These are phyloP conservation scores for Engystomops pustulosus DNA, from an alignment of 2,113 vertebrate genomes.

Conservation along the genomic window DNA sequence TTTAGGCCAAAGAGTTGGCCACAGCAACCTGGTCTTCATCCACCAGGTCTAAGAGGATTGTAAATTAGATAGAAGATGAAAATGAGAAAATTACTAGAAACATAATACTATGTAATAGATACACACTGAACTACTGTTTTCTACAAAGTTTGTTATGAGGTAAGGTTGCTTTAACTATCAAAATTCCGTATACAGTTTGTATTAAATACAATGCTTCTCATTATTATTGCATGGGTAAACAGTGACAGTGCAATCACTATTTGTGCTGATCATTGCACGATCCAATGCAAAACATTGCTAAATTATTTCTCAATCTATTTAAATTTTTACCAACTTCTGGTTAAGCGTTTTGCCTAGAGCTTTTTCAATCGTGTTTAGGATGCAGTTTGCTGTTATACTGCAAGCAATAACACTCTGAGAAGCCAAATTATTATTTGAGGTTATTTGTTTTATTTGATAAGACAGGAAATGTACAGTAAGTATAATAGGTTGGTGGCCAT, in stretches of 20 bases:
- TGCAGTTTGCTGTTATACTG: not conserved
- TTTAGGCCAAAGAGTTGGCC: too few relatives aligned
- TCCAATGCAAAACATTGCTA: not conserved
- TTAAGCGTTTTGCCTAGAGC: not conserved
- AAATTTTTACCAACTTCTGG: not conserved
- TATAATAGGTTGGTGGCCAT: too few relatives aligned
- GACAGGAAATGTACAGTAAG: not conserved
- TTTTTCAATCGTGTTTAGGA: not conserved
- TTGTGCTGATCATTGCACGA: slow-evolving; percentile 22
- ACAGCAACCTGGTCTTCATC: too few relatives aligned
- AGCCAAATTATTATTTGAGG: not conserved
- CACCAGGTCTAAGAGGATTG: too few relatives aligned
- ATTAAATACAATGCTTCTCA: not conserved
- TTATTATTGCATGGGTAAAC: not conserved
- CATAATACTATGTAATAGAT: too few relatives aligned
- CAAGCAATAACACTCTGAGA: not conserved
- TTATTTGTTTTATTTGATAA: not conserved
- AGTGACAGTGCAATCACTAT: not conserved
- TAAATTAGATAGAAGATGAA: too few relatives aligned
- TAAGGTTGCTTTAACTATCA: too few relatives aligned
- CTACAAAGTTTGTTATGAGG: too few relatives aligned
- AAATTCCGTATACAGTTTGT: not conserved
- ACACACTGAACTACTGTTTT: too few relatives aligned
- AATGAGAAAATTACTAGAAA: too few relatives aligned
- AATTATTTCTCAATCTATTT: slow-evolving; percentile 21